Percentiles rank a stretch among this genome's conserved stretches.
phyloP scores from a whole-genome alignment of 1,140 invertebrate species.

The Plectrocnemia conspersa region DNA sequence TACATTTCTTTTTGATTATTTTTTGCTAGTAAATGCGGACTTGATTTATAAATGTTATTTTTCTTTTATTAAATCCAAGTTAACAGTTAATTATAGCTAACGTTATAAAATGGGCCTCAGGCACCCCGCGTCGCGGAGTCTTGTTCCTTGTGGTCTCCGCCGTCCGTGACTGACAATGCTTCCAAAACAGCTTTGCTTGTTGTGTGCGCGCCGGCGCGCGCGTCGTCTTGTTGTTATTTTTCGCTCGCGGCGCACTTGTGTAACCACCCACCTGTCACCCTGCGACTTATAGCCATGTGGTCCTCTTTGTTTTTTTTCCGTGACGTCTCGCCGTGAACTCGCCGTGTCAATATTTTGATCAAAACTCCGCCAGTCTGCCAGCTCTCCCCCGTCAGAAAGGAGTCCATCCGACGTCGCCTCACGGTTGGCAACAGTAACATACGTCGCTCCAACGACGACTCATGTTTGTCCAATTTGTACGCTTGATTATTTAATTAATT shows the following conservation, averaged over 20 bases:
- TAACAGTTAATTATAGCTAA: too few species aligned
- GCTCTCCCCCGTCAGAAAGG: background rate
- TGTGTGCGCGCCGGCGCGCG: background rate
- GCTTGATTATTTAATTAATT: slow-evolving; percentile 22
- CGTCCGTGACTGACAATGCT: too few species aligned
- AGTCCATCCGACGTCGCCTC: background rate
- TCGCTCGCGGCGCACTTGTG: slow-evolving; percentile 26
- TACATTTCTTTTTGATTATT: too few species aligned
- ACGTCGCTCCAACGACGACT: slow-evolving; percentile 6
- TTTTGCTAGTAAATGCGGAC: too few species aligned
- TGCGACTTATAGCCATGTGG: slow-evolving; percentile 31
- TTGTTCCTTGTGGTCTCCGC: slow-evolving; percentile 1
- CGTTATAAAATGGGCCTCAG: too few species aligned
- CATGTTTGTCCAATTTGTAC: slow-evolving; percentile 13
- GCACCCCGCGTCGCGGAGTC: background rate
- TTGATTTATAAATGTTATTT: too few species aligned
- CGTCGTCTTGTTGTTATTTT: slow-evolving; percentile 9
- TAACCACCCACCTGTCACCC: slow-evolving; percentile 21
- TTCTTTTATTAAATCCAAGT: too few species aligned
- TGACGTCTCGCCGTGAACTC: slow-evolving; percentile 18
- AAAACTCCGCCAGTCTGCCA: slow-evolving; percentile 1
- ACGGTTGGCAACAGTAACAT: slow-evolving; percentile 6
- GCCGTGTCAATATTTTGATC: slow-evolving; percentile 24
- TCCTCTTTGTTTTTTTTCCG: slow-evolving; percentile 10
- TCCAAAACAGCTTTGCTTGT: too few species aligned